Conservation (phyloP, 2,797 vertebrate species). For the Pangasius macronema region DNA sequence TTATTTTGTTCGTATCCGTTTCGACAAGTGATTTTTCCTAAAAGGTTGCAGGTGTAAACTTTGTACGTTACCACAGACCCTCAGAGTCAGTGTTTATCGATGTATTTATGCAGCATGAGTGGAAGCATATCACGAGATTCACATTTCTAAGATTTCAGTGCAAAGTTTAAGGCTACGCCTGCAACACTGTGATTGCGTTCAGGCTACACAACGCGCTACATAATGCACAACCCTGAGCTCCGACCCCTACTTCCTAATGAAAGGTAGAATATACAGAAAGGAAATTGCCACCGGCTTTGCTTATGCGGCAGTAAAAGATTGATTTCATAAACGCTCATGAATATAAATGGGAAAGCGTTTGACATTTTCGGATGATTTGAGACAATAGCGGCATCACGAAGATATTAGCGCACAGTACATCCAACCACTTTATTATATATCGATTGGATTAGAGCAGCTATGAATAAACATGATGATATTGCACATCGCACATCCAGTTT, state of each 20-base stretch:
- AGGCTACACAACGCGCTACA: background rate
- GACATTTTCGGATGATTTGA: background rate
- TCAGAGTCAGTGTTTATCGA: background rate
- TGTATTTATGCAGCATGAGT: background rate
- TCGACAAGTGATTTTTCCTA: background rate
- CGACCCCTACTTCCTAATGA: slow-evolving; percentile 4
- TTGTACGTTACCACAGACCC: background rate
- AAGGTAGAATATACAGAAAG: background rate
- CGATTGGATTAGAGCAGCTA: background rate
- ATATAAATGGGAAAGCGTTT: background rate
- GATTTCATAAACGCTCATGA: background rate
- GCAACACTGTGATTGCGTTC: background rate
- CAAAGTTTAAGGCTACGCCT: background rate
- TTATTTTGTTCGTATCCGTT: background rate
- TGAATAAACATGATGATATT: background rate
- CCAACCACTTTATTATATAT: background rate
- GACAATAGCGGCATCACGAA: background rate
- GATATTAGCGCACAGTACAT: background rate
- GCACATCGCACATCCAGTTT: background rate
- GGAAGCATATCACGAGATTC: background rate
- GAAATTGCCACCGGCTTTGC: slow-evolving; percentile 2
- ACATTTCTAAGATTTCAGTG: background rate
- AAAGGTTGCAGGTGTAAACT: background rate
- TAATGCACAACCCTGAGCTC: slow-evolving; percentile 17
- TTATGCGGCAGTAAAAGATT: background rate